phyloP scores from a whole-genome alignment of 2,888 invertebrate genomes.

The Heliconius aoede region DNA sequence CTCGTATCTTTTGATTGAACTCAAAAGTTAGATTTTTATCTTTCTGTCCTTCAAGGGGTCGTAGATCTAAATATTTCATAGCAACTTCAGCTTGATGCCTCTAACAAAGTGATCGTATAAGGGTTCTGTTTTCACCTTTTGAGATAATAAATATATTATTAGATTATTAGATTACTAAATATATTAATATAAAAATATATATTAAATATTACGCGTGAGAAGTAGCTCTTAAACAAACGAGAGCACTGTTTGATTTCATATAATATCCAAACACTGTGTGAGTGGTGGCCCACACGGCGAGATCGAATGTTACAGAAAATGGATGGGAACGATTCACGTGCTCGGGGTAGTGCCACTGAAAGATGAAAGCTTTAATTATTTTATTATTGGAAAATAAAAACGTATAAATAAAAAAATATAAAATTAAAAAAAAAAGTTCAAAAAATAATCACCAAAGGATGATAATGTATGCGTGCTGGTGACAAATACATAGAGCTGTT shows the following conservation, averaged over 20 bases:
- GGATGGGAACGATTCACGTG: constrained; percentile 61
- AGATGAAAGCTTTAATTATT: constrained; percentile 28
- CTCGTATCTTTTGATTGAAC: too few relatives aligned
- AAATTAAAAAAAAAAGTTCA: too few relatives aligned
- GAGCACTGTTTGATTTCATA: not conserved
- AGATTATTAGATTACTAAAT: too few relatives aligned
- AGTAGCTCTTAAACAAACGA: constrained; percentile 51
- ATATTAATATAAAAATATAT: too few relatives aligned
- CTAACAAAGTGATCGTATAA: too few relatives aligned
- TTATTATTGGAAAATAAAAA: not conserved
- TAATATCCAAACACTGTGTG: constrained; percentile 46
- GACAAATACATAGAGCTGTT: constrained; percentile 59
- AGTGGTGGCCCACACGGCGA: constrained; percentile 58
- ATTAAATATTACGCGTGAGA: constrained; percentile 51
- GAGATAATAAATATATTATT: too few relatives aligned
- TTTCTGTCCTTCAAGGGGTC: too few relatives aligned
- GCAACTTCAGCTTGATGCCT: too few relatives aligned
- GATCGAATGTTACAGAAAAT: constrained; percentile 56
- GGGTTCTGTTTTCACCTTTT: too few relatives aligned
- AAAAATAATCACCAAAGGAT: constrained; percentile 55
- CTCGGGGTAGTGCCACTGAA: constrained; percentile 57
- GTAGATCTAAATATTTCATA: too few relatives aligned
- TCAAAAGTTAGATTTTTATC: too few relatives aligned
- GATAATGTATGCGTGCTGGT: constrained; percentile 59
- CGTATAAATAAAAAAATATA: too few relatives aligned